phyloP scores from a whole-genome alignment of 2,113 vertebrate genomes.

The Ornithorhynchus anatinus region DNA sequence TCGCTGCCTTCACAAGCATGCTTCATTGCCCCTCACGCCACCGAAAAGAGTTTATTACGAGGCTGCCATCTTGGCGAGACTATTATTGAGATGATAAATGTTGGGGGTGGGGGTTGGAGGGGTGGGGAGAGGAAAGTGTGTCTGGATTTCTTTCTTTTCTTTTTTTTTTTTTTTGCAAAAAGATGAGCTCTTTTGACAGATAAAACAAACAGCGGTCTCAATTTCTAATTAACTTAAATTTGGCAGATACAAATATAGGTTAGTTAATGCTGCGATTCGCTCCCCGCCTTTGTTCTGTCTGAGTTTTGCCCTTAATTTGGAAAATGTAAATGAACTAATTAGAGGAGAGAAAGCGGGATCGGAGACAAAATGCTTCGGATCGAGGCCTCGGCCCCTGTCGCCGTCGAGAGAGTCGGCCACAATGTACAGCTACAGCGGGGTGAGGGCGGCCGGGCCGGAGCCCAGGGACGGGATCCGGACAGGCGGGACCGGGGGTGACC shows the following conservation, averaged over 20 bases:
- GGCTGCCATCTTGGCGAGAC: conserved; percentile 97
- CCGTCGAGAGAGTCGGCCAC: too few species aligned
- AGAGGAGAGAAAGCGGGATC: conserved; percentile 74
- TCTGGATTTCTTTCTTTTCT: conserved; percentile 71
- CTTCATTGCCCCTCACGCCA: conserved; percentile 98
- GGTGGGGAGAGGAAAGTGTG: conserved; percentile 74
- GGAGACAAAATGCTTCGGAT: conserved; percentile 73
- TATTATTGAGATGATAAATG: conserved; percentile 99
- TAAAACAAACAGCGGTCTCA: conserved; percentile 86
- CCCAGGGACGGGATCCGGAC: too few species aligned
- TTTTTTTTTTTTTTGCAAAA: conserved; percentile 69
- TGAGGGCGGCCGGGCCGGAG: too few species aligned
- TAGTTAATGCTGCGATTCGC: conserved; percentile 74
- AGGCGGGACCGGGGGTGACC: too few species aligned
- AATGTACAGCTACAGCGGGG: too few species aligned
- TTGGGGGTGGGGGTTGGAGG: too few species aligned
- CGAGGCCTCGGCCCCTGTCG: conserved; percentile 68
- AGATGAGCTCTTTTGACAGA: conserved; percentile 87
- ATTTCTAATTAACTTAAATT: conserved; percentile 87
- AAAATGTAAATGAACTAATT: conserved; percentile 86
- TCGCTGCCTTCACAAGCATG: conserved; percentile 93
- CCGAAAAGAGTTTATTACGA: conserved; percentile 97
- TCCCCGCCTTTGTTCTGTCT: conserved; percentile 72
- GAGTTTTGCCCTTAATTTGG: conserved; percentile 79
- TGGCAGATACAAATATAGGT: conserved; percentile 83